A percentile compares a stretch with the other conserved stretches of the same genome.
phyloP scores from a whole-genome alignment of 2,888 invertebrate species.

The Philaethria dido region DNA sequence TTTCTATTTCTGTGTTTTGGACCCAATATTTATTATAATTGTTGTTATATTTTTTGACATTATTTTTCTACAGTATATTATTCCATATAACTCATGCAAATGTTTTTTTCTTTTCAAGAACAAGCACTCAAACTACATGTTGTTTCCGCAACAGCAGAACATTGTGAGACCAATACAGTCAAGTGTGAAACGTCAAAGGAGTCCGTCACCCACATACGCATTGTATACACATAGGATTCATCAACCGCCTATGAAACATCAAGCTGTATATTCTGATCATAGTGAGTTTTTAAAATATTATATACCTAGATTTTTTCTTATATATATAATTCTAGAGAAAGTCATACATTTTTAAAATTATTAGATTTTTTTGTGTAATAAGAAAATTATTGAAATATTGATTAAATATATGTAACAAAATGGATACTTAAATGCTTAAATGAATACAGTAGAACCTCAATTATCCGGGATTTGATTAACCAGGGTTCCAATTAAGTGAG shows the following conservation, averaged over 20 bases:
- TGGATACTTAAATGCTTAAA: no score
- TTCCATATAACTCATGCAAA: neutral
- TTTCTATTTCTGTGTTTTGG: no score
- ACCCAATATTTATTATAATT: no score
- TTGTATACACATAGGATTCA: slow-evolving; percentile 72
- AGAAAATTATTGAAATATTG: neutral
- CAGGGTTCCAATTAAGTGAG: no score
- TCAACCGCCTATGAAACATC: slow-evolving; percentile 76
- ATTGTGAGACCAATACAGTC: slow-evolving; percentile 71
- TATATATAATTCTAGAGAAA: no score
- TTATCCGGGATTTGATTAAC: no score
- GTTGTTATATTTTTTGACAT: no score
- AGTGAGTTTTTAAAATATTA: slow-evolving; percentile 64
- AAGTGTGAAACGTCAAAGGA: slow-evolving; percentile 81
- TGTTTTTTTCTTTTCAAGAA: slow-evolving; percentile 49
- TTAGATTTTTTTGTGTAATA: neutral
- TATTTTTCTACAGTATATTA: no score
- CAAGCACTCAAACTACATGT: slow-evolving; percentile 64
- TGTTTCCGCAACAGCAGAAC: slow-evolving; percentile 65
- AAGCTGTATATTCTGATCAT: slow-evolving; percentile 84
- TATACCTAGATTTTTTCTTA: neutral
- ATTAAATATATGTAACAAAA: neutral
- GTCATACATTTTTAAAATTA: neutral
- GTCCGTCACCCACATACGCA: slow-evolving; percentile 84
- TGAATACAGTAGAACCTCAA: no score